Evolutionary conservation across 2,113 vertebrate species (phyloP).

Genomic region (Hipposideros armiger): DNA sequence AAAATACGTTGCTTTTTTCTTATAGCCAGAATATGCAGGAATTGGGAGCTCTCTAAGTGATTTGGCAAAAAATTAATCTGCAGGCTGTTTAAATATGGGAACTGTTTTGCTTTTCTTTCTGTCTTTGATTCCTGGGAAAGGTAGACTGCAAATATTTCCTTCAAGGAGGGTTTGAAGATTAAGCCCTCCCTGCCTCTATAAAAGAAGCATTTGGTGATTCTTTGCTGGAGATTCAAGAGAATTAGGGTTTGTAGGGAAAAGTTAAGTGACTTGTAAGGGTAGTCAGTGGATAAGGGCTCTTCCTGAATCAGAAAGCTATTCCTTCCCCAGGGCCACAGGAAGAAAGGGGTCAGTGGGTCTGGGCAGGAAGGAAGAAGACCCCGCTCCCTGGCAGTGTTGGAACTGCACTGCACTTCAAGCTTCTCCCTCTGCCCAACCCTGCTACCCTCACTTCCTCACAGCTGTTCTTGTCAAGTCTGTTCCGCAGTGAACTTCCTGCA

Average conservation of each 20-base stretch:
- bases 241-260: not conserved
- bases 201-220: not conserved
- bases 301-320: not conserved
- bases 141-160: constrained; percentile 12
- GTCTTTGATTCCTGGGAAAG: constrained; percentile 47
- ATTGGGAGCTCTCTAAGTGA: constrained; percentile 40
- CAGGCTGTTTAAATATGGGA: constrained; percentile 41
- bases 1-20: constrained; percentile 65
- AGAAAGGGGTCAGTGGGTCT: not conserved
- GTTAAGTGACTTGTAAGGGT: not conserved
- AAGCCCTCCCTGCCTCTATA: not conserved
- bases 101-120: constrained; percentile 11
- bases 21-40: constrained; percentile 49
- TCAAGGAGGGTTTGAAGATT: constrained; percentile 37
- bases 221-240: not conserved
- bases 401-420: not conserved
- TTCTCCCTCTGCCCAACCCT: not conserved
- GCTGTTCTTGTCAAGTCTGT: not conserved
- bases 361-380: not conserved
- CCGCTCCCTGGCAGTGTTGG: not conserved
- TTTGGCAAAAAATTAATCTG: constrained; percentile 67
- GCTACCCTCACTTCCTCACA: not conserved
- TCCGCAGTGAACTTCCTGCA: not conserved
- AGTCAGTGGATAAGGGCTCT: not conserved
- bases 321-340: not conserved